A percentile compares a stretch with the other conserved stretches of the same genome.
These are phyloP conservation scores for Cosmia trapezina DNA, from an alignment of 2,888 invertebrate species.

Conservation along the genomic window DNA sequence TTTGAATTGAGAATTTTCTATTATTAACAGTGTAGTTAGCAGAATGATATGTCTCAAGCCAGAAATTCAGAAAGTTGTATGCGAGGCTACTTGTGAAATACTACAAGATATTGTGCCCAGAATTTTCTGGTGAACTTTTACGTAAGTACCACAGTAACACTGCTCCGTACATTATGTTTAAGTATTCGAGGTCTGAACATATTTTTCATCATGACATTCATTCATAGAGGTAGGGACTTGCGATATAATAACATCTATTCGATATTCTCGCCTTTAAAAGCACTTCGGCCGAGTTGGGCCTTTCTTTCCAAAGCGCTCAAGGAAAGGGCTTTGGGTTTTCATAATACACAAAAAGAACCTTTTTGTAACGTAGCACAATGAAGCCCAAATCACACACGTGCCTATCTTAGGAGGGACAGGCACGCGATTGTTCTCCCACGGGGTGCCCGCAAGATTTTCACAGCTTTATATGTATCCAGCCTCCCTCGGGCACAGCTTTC, in stretches of 20 bases:
- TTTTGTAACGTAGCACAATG: conserved; percentile 73
- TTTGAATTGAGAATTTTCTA: conserved; percentile 8
- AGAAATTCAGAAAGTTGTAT: not conserved
- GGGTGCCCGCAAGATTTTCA: conserved; percentile 71
- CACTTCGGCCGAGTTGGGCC: conserved; percentile 54
- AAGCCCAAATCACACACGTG: conserved; percentile 74
- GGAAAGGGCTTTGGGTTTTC: conserved; percentile 69
- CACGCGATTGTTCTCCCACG: conserved; percentile 72
- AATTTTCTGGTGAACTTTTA: not conserved
- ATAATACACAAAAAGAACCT: conserved; percentile 69
- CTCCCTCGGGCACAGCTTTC: conserved; percentile 70
- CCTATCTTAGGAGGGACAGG: conserved; percentile 71
- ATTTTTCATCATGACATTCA: conserved; percentile 36
- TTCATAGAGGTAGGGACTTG: conserved; percentile 36
- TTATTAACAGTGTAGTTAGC: not conserved
- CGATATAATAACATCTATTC: conserved; percentile 51
- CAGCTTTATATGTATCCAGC: conserved; percentile 72
- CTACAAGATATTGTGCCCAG: conserved; percentile 4
- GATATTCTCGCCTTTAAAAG: conserved; percentile 59
- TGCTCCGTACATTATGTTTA: not conserved
- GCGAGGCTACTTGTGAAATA: not conserved
- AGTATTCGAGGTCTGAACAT: conserved; percentile 2
- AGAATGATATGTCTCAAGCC: not conserved
- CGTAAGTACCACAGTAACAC: not conserved
- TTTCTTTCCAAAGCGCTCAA: conserved; percentile 58